A percentile compares a stretch with the other conserved stretches of the same genome.
These are phyloP conservation scores for Trachelus tabidus DNA, from an alignment of 2,888 invertebrate species.

Conservation along the genomic window DNA sequence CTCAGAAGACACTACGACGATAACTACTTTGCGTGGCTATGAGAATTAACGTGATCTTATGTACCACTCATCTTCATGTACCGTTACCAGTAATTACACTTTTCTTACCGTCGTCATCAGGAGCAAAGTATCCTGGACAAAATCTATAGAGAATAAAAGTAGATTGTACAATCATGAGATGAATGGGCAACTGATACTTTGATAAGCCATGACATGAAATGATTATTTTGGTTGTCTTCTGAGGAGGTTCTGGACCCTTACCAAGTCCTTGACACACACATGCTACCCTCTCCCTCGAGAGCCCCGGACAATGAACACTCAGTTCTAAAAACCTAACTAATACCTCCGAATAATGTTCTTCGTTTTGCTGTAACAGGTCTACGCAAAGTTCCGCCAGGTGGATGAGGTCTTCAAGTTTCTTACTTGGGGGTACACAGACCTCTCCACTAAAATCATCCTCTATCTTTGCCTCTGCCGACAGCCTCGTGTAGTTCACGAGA, in stretches of 20 bases:
- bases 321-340: conserved; percentile 65
- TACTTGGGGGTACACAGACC: conserved; percentile 83
- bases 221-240: conserved; percentile 45
- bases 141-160: background rate
- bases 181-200: background rate
- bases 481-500: conserved; percentile 93
- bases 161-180: background rate
- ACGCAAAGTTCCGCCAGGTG: conserved; percentile 98
- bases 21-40: background rate
- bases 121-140: background rate
- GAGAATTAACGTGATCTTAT: background rate
- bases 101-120: background rate
- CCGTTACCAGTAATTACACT: background rate
- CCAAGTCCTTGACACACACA: conserved; percentile 11
- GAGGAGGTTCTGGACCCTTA: conserved; percentile 42
- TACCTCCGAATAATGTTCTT: conserved; percentile 99
- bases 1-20: conserved; percentile 54
- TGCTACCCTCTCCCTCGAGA: conserved; percentile 46
- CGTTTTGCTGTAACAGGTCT: conserved; percentile 98
- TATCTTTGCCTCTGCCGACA: conserved; percentile 96
- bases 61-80: background rate
- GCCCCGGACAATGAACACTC: conserved; percentile 53
- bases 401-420: conserved; percentile 95
- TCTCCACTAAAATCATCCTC: conserved; percentile 87
- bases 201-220: background rate